Conservation (phyloP, 23 tunicate genomes). For the Ciona savignyi region DNA sequence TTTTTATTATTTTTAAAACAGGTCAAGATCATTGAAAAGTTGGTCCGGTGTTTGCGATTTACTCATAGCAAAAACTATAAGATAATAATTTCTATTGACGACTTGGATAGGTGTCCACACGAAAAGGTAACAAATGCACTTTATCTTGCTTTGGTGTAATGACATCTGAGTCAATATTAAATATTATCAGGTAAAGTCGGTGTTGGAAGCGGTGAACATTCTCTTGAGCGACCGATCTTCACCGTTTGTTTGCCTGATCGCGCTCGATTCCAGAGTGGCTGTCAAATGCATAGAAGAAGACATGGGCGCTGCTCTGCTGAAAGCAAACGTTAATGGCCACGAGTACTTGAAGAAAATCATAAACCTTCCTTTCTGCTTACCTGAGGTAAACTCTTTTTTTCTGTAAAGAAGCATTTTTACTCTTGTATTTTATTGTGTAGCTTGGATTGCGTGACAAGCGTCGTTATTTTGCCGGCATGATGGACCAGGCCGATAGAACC, state of each 20-base stretch:
- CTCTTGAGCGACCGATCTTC: conserved; percentile 65
- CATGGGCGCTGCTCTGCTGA: conserved; percentile 41
- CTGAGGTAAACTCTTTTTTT: conserved; percentile 37
- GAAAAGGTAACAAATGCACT: conserved; percentile 20
- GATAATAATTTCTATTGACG: conserved; percentile 54
- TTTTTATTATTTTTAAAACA: neutral
- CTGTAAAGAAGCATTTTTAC: neutral
- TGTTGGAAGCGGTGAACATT: conserved; percentile 81
- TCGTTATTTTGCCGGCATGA: conserved; percentile 51
- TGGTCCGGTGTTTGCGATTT: conserved; percentile 39
- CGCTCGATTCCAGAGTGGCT: conserved; percentile 78
- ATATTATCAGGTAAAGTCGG: conserved; percentile 58
- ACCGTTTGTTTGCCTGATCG: conserved; percentile 82
- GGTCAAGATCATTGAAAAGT: conserved; percentile 34
- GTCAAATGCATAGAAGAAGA: conserved; percentile 79
- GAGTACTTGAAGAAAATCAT: conserved; percentile 86
- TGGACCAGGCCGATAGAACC: conserved; percentile 58
- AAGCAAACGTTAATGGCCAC: conserved; percentile 71
- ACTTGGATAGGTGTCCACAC: conserved; percentile 50
- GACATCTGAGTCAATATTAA: neutral
- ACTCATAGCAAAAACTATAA: conserved; percentile 47
- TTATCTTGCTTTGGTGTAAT: neutral
- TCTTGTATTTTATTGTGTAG: neutral
- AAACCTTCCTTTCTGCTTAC: conserved; percentile 82
- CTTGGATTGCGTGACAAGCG: conserved; percentile 21